Evolutionary conservation across 2,797 vertebrate genomes (phyloP).

Genomic region (Iguana delicatissima): DNA sequence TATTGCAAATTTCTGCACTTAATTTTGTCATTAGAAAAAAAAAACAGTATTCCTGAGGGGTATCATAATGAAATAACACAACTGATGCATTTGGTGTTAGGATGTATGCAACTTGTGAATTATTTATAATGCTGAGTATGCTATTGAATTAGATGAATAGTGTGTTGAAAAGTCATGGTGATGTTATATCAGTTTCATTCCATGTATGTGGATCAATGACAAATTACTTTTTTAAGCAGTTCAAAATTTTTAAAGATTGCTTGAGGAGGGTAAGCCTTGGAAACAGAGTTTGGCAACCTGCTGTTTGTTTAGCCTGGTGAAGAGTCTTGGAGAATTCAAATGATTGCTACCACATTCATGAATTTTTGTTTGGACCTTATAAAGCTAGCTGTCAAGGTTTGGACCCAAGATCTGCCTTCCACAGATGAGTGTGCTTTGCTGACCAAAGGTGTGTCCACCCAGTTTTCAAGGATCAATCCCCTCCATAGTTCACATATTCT

Average conservation of each 20-base stretch:
- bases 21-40: slow-evolving; percentile 1
- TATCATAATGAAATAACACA: neutral
- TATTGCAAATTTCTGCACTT: neutral
- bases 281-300: neutral
- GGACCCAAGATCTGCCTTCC: neutral
- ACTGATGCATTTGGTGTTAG: neutral
- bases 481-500: neutral
- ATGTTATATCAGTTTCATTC: neutral
- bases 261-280: too few species aligned
- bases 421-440: neutral
- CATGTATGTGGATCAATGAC: neutral
- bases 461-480: neutral
- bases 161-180: neutral
- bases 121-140: slow-evolving; percentile 5
- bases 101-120: slow-evolving; percentile 6
- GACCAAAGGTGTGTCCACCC: neutral
- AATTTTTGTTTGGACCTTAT: too few species aligned
- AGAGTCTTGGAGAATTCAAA: neutral
- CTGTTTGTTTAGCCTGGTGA: neutral
- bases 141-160: neutral
- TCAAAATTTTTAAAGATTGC: neutral
- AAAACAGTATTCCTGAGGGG: neutral
- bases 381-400: neutral
- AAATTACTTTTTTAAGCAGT: neutral
- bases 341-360: neutral